Base-by-base conservation (phyloP, 1,140 invertebrate genomes). In the Calycopis cecrops region DNA sequence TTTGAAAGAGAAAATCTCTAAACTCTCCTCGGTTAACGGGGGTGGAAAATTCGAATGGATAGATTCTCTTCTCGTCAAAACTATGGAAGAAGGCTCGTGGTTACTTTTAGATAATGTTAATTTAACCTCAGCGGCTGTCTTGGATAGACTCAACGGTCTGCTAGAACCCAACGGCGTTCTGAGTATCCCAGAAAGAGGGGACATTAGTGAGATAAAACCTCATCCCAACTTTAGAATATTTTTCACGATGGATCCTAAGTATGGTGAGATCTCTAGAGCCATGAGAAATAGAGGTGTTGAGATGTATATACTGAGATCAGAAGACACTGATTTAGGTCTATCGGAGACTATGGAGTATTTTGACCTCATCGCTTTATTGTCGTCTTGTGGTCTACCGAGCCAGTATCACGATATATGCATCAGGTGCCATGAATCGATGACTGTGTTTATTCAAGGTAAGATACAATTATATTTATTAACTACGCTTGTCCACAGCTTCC, bases 231-330 rank as follows among this genome's bases (percentile, higher is more conserved):
- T 99, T 78, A 92, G 98, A 48, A 89, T 99, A 12, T 98, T 99
- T 76, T 91, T 99, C 35, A 94, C 97, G 0, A 97, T 99, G 92
- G 94, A 99, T 89, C 96, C 98, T 0, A 93, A 93, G 68, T 93
- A 96, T 88, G 98, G 97, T 0, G 96, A 98, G 85, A 95, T 99
- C 56, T 99, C 98, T 3, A 91, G 98, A 73, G 98, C 98, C 0
- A 99, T 99, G 98, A 91, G 98, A 58, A 99, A 99, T 79, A 90
- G 98, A 77, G 97, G 98, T 3, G 91, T 99, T 0, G 98, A 99
- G 89, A 94, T 99, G 62, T 97, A 90, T 68, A 80, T 99, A 28
- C 52, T 88, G 0, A 70, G 76, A 50, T 50, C 73, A 17, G 85
- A 86, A 42, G 74, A 79, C 35, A 65, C 38, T 16, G 76, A 81